phyloP scores from a whole-genome alignment of 2,888 invertebrate genomes.

The Belgica antarctica region DNA sequence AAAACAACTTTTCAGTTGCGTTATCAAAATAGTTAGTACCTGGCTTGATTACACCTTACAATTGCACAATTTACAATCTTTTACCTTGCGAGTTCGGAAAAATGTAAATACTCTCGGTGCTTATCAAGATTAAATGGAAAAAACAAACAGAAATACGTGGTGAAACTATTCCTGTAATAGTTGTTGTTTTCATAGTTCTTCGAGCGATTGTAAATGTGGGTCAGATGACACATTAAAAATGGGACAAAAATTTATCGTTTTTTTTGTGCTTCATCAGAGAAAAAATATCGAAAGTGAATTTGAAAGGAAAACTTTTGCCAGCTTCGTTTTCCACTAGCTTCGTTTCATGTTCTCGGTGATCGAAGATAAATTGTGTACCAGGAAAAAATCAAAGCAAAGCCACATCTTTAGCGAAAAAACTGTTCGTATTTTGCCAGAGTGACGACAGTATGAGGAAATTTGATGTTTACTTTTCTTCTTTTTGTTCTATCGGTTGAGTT shows the following conservation, averaged over 20 bases:
- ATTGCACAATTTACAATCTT: not conserved
- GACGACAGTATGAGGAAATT: not conserved
- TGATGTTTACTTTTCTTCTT: not conserved
- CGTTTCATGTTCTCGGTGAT: no score
- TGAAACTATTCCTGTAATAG: not conserved
- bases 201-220: not conserved
- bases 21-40: no score
- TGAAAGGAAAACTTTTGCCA: no score
- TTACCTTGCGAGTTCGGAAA: not conserved
- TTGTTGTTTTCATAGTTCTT: not conserved
- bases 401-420: not conserved
- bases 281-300: no score
- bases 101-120: no score
- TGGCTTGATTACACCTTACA: not conserved
- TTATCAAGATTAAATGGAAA: no score
- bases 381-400: not conserved
- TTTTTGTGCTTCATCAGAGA: not conserved
- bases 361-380: not conserved
- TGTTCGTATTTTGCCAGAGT: not conserved
- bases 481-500: not conserved
- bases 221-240: slow-evolving; percentile 19
- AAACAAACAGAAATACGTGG: not conserved
- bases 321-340: no score
- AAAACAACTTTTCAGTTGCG: no score
- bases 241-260: slow-evolving; percentile 8